Conservation (phyloP, 1,140 invertebrate genomes). For the Eriosoma lanigerum region DNA sequence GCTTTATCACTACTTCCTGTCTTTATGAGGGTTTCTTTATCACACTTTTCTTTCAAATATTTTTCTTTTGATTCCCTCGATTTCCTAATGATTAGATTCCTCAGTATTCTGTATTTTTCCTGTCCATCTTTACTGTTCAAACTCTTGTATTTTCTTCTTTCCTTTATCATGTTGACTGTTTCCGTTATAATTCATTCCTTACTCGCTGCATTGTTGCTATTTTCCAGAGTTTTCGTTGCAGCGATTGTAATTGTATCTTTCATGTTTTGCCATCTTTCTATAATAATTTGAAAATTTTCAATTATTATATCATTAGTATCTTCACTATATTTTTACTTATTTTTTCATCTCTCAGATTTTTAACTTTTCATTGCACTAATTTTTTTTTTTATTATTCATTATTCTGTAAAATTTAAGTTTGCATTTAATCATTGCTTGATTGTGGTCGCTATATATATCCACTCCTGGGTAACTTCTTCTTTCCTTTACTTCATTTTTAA, state of each 20-base stretch:
- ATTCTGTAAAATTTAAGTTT: slow-evolving; percentile 10
- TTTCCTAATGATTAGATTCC: background rate
- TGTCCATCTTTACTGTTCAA: background rate
- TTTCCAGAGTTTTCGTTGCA: background rate
- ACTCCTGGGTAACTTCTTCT: background rate
- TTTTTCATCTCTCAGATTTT: slow-evolving; percentile 6
- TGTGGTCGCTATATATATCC: background rate
- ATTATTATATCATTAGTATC: background rate
- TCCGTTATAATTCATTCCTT: background rate
- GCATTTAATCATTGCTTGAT: background rate
- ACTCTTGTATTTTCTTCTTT: no score
- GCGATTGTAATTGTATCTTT: background rate
- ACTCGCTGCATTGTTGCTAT: background rate
- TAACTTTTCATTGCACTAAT: background rate
- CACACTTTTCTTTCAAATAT: background rate
- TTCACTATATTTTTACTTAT: background rate
- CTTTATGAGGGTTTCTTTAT: background rate
- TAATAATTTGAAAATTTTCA: background rate
- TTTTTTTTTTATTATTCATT: background rate
- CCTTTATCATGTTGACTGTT: background rate
- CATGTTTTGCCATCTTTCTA: background rate
- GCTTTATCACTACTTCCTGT: background rate
- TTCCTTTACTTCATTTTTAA: background rate
- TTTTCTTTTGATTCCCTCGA: slow-evolving; percentile 1
- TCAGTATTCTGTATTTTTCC: background rate